A percentile compares a stretch with the other conserved stretches of the same genome.
Evolutionary conservation across 1,140 invertebrate genomes (phyloP).

Genomic region (Dinothrombium tinctorium): DNA sequence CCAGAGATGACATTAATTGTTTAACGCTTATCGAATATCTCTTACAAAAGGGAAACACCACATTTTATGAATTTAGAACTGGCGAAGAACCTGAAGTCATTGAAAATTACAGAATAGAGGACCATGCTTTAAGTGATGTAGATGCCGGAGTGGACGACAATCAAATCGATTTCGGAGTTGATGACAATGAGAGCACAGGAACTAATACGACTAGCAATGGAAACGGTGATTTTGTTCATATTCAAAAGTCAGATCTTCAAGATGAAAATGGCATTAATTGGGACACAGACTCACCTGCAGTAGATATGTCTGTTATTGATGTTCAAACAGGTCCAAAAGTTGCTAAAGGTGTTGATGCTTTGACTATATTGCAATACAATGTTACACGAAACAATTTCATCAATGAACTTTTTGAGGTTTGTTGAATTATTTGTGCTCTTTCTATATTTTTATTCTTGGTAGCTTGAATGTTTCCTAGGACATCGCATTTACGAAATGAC

Average conservation of each 20-base stretch:
- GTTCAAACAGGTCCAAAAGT: conserved; percentile 21
- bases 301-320: conserved; percentile 21
- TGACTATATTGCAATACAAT: conserved; percentile 60
- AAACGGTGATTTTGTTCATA: conserved; percentile 21
- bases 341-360: conserved; percentile 51
- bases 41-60: conserved; percentile 50
- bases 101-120: conserved; percentile 26
- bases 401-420: conserved; percentile 52
- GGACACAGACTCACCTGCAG: conserved; percentile 11
- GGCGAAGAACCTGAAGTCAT: conserved; percentile 49
- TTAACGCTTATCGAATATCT: conserved; percentile 22
- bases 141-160: neutral
- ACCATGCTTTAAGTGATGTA: neutral
- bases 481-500: conserved; percentile 43
- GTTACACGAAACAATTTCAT: conserved; percentile 52
- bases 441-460: conserved; percentile 19
- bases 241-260: conserved; percentile 23
- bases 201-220: conserved; percentile 15
- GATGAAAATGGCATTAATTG: conserved; percentile 21
- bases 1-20: conserved; percentile 22
- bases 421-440: neutral
- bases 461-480: conserved; percentile 49
- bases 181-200: conserved; percentile 17
- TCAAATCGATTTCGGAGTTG: conserved; percentile 30
- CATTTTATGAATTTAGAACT: conserved; percentile 61